Evolutionary conservation across 2,888 invertebrate genomes (phyloP), one percentile per base, ranked within the genome.

Genomic region (Patella ulyssiponensis): DNA sequence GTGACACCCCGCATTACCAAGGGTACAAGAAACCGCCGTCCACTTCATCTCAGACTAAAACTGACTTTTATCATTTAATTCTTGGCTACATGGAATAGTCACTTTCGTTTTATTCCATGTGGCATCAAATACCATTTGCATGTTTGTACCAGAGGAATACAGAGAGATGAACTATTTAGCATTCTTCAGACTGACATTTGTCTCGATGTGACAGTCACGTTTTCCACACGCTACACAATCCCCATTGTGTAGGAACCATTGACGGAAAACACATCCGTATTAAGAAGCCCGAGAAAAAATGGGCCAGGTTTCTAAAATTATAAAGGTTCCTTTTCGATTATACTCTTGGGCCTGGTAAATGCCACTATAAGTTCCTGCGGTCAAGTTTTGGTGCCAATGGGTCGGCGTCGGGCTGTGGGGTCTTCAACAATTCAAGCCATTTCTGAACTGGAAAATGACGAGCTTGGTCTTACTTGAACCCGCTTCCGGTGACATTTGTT

Each of bases 401-500:
- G 3, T 71, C 71, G 23, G 71, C 71, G n/a, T 20, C 20, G 4
- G 71, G 33, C 71, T 71, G 71, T 51, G 17, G 17, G 15, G 23
- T 71, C 17, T 71, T 71, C 71, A 71, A 71, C 44, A 33, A 4
- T 3, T 33, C 33, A 33, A 33, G 33, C 33, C 33, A 3, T 33
- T 33, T 3, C 33, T 3, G 33, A 2, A 33, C 33, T 33, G 33
- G 33, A 33, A 33, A 33, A 33, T 33, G 33, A 33, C 33, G 4
- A 2, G 33, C 33, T 33, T 33, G 33, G 33, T 3, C 33, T 58
- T 17, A 58, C 58, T 20, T 58, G 58, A 20, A 58, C 58, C 20
- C 58, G 79, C 15, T 74, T 58, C 77, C 76, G 77, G 15, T 58
- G 51, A 4, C 71, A 9, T 15, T 69, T 64, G 52, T 73, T 76